phyloP scores from a whole-genome alignment of 1,140 invertebrate genomes.

The Bacillus rossius region DNA sequence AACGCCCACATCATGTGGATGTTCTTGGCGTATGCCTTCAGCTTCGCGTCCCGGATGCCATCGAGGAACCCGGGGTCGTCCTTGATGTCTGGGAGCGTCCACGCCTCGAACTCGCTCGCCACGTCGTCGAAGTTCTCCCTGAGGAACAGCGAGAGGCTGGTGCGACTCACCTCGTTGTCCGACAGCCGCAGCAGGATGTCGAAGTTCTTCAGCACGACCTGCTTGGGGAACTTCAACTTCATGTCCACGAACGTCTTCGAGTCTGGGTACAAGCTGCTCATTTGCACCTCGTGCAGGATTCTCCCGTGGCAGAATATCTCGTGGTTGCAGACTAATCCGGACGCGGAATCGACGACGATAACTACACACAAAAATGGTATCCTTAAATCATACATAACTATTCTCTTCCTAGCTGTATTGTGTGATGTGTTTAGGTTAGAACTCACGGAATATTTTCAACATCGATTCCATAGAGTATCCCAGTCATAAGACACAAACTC shows the following conservation, averaged over 20 bases:
- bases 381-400: too few relatives aligned
- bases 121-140: conserved; percentile 57
- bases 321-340: conserved; percentile 11
- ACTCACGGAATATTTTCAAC: too few relatives aligned
- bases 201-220: conserved; percentile 56
- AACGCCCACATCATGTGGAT: conserved; percentile 65
- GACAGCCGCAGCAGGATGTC: conserved; percentile 55
- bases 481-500: too few relatives aligned
- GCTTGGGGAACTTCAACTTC: conserved; percentile 58
- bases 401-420: too few relatives aligned
- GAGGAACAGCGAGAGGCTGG: conserved; percentile 43
- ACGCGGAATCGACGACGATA: too few relatives aligned
- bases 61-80: conserved; percentile 53
- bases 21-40: conserved; percentile 50
- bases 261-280: conserved; percentile 64
- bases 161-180: conserved; percentile 45
- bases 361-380: too few relatives aligned
- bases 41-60: conserved; percentile 54
- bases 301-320: conserved; percentile 72
- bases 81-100: conserved; percentile 59
- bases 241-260: conserved; percentile 90
- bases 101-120: conserved; percentile 42
- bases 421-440: too few relatives aligned
- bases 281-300: conserved; percentile 73
- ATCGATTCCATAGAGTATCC: too few relatives aligned